Base-by-base conservation (phyloP, 2,888 invertebrate species). In the Adineta ricciae region DNA sequence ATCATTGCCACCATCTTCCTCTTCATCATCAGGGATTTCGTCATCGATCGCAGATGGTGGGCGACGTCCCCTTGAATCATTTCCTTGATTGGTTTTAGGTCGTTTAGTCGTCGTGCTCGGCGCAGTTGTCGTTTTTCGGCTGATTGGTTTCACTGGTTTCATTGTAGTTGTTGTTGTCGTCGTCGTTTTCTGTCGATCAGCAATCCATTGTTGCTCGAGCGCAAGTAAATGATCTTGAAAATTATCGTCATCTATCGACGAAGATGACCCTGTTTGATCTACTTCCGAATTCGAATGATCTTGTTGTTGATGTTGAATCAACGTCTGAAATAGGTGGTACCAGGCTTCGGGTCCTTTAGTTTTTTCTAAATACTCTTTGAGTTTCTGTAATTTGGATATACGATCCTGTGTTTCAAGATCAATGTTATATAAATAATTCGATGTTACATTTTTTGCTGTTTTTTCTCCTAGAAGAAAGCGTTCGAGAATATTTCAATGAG, bases 271-370 rank as follows among this genome's bases (percentile, higher is more conserved):
- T 3, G 24, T 41, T 41, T 78, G 41, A 41, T 78, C 78, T n/a
- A n/a, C 9, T 14, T 78, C 78, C 3, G n/a, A 1, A 78, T 78
- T 78, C n/a, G 38, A n/a, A 41, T 78, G 78, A n/a, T 78, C 78
- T 78, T 78, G 78, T 78, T 78, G 78, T 78, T 78, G 78, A 41
- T 78, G 78, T 78, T 78, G 78, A 41, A 78, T 5, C 41, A 78
- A 41, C n/a, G 38, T 78, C 41, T 78, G 78, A 78, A 78, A 78
- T 78, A 78, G 9, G n/a, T 78, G 78, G 41, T 78, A 78, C 78
- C 78, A 78, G 24, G 78, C 78, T 41, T 78, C 78, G 11, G 78
- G 78, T n/a, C 78, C 78, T 78, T 78, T 78, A 7, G 78, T 78
- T 41, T 78, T 41, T 41, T 78, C 78, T 38, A 78, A 24, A 78